Conservation (phyloP, 2,888 invertebrate genomes). For the Diaperis boleti region DNA sequence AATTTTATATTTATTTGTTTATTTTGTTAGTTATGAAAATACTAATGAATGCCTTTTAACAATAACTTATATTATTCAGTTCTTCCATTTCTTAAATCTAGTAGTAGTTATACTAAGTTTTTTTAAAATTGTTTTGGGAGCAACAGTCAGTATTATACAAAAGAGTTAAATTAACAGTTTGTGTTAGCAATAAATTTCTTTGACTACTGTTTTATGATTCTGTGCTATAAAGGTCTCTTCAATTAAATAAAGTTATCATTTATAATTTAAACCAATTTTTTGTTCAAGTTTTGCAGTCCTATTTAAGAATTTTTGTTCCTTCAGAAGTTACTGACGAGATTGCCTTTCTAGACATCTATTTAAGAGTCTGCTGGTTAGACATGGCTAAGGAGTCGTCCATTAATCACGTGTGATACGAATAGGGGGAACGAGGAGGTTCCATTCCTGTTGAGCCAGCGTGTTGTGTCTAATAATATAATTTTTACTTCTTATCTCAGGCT, state of each 20-base stretch:
- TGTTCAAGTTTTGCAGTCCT: too few species aligned
- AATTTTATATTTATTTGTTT: conserved; percentile 32
- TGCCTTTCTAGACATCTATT: too few species aligned
- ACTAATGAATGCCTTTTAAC: background rate
- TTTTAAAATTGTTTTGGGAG: conserved; percentile 2
- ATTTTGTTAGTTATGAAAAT: conserved; percentile 15
- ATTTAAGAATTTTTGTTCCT: too few species aligned
- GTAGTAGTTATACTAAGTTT: background rate
- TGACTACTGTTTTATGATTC: background rate
- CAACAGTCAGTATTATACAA: conserved; percentile 7
- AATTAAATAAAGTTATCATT: background rate
- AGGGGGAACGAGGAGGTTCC: too few species aligned
- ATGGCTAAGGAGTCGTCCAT: too few species aligned
- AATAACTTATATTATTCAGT: background rate
- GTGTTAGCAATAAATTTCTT: background rate
- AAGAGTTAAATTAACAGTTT: background rate
- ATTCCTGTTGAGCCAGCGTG: too few species aligned
- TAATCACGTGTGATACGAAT: too few species aligned
- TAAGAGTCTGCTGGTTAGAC: too few species aligned
- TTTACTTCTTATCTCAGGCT: too few species aligned
- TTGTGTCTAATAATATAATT: too few species aligned
- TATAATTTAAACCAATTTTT: background rate
- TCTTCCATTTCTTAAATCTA: conserved; percentile 7
- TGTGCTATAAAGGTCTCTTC: background rate
- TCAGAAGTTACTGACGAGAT: too few species aligned